A percentile compares a stretch with the other conserved stretches of the same genome.
Conservation (phyloP, 2,888 invertebrate species). For the Pimpla rufipes region DNA sequence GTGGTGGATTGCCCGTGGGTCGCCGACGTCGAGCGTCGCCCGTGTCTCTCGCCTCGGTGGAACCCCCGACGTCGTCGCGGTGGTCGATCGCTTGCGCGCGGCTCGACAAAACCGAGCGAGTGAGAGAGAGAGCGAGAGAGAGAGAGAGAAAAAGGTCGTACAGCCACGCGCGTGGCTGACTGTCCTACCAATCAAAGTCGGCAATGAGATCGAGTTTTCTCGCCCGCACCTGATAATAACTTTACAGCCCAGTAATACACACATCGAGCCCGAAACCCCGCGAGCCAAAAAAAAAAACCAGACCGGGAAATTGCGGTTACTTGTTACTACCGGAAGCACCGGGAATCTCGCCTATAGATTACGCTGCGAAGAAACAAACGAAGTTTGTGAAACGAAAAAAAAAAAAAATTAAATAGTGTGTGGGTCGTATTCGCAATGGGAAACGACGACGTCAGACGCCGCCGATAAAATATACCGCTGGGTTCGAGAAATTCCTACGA, state of each 20-base stretch:
- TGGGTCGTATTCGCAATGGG: too few relatives aligned
- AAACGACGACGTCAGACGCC: too few relatives aligned
- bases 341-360: background rate
- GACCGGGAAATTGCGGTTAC: too few relatives aligned
- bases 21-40: slow-evolving; percentile 61
- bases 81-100: slow-evolving; percentile 66
- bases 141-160: background rate
- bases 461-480: too few relatives aligned
- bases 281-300: too few relatives aligned
- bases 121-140: slow-evolving; percentile 1
- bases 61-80: slow-evolving; percentile 52
- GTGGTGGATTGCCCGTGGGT: background rate
- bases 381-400: slow-evolving; percentile 2
- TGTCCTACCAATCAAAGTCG: slow-evolving; percentile 28
- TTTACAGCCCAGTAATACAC: slow-evolving; percentile 13
- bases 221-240: background rate
- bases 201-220: slow-evolving; percentile 60
- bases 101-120: slow-evolving; percentile 30
- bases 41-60: slow-evolving; percentile 56
- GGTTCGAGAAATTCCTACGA: too few relatives aligned
- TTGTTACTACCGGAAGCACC: too few relatives aligned
- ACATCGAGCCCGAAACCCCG: too few relatives aligned
- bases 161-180: slow-evolving; percentile 23
- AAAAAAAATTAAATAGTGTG: too few relatives aligned
- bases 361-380: background rate